These are phyloP conservation scores for Nebria ingens DNA, from an alignment of 1,140 invertebrate species.

Conservation along the genomic window DNA sequence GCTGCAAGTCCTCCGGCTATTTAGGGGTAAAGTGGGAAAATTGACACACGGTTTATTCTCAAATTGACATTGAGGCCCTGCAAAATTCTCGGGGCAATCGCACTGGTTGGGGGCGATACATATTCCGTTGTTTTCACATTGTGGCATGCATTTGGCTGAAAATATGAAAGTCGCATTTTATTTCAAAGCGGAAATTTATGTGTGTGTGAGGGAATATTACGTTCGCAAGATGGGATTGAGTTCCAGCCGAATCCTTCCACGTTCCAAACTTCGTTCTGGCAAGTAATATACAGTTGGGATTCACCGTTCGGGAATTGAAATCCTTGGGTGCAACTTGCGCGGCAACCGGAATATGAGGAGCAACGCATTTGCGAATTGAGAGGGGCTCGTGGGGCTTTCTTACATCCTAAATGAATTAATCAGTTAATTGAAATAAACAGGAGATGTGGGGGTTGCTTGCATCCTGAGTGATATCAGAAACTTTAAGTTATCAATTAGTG, in stretches of 20 bases:
- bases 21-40: constrained; percentile 49
- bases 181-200: too few relatives aligned
- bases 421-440: constrained; percentile 1
- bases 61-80: constrained; percentile 64
- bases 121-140: constrained; percentile 69
- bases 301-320: constrained; percentile 51
- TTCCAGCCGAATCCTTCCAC: constrained; percentile 38
- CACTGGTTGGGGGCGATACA: constrained; percentile 61
- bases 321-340: constrained; percentile 40
- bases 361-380: constrained; percentile 36
- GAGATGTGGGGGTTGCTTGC: too few relatives aligned
- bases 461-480: too few relatives aligned
- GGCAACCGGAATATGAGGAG: constrained; percentile 40
- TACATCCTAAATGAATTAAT: constrained; percentile 26
- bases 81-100: constrained; percentile 57
- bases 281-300: constrained; percentile 39
- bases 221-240: constrained; percentile 46
- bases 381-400: constrained; percentile 26
- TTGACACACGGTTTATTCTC: constrained; percentile 58
- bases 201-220: constrained; percentile 39
- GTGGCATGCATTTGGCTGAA: constrained; percentile 58
- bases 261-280: constrained; percentile 45
- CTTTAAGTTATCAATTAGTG: too few relatives aligned
- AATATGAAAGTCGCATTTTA: constrained; percentile 17
- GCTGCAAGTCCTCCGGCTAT: constrained; percentile 51